These are phyloP conservation scores for Nylanderia fulva DNA, from an alignment of 1,140 invertebrate species.

Conservation along the genomic window DNA sequence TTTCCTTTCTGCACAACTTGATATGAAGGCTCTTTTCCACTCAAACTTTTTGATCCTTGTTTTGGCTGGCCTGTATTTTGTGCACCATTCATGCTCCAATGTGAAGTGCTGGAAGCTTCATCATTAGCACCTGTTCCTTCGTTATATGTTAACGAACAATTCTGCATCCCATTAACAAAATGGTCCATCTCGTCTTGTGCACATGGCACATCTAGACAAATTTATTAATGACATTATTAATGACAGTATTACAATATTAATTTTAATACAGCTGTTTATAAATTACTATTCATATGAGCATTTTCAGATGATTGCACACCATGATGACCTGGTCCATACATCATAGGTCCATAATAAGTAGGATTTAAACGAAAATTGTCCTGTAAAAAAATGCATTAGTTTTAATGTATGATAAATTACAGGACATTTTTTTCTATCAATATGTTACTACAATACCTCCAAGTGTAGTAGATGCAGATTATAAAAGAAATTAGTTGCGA, in stretches of 20 bases:
- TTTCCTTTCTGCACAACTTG: constrained; percentile 28
- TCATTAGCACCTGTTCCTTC: neutral
- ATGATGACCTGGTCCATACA: constrained; percentile 5
- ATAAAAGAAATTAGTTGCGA: constrained; percentile 88
- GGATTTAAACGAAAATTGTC: constrained; percentile 24
- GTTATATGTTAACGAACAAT: constrained; percentile 43
- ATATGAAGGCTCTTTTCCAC: constrained; percentile 29
- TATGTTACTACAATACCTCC: constrained; percentile 39
- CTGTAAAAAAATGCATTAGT: constrained; percentile 6
- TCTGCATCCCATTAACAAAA: constrained; percentile 32
- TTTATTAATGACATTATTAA: neutral
- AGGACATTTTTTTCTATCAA: constrained; percentile 35
- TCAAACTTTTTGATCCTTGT: neutral
- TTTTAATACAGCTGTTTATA: neutral
- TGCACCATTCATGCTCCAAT: neutral
- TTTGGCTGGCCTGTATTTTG: constrained; percentile 35
- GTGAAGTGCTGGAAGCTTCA: neutral
- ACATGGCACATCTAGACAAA: constrained; percentile 24
- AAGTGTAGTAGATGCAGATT: constrained; percentile 87
- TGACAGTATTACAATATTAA: neutral
- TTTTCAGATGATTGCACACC: neutral
- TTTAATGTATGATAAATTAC: constrained; percentile 9
- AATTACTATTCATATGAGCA: constrained; percentile 4
- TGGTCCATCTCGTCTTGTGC: constrained; percentile 39
- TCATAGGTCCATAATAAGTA: constrained; percentile 30